phyloP scores from a whole-genome alignment of 2,888 invertebrate genomes.

The Thecocarcelia acutangulata region DNA sequence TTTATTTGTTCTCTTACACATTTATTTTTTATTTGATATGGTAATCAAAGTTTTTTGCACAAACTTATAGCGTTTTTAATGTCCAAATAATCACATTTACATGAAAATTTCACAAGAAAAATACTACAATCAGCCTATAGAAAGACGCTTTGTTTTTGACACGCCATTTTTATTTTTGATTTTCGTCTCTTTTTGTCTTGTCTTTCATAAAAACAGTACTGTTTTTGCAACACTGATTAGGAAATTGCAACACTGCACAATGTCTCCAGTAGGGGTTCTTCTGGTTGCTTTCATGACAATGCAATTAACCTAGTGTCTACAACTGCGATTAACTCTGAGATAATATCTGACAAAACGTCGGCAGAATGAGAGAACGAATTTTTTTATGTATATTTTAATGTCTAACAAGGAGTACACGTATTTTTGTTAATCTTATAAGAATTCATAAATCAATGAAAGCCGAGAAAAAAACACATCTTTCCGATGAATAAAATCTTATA shows the following conservation, averaged over 20 bases:
- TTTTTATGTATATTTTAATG: no score
- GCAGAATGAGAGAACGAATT: no score
- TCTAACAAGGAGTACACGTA: no score
- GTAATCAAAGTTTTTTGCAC: conserved; percentile 26
- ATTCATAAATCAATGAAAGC: no score
- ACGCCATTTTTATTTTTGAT: conserved; percentile 75
- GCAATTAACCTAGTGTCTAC: no score
- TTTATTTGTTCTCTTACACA: conserved; percentile 36
- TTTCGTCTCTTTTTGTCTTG: conserved; percentile 58
- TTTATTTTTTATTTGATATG: conserved; percentile 18
- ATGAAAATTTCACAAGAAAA: conserved; percentile 70
- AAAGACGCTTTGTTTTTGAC: conserved; percentile 80
- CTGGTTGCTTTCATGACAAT: neutral
- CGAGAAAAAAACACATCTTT: no score
- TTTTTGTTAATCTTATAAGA: no score
- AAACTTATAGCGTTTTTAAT: conserved; percentile 39
- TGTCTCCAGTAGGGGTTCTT: neutral
- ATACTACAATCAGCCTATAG: conserved; percentile 75
- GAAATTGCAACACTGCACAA: conserved; percentile 15
- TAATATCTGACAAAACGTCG: no score
- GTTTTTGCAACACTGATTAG: conserved; percentile 2
- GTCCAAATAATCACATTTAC: conserved; percentile 59
- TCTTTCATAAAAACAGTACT: conserved; percentile 57
- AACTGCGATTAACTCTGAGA: no score
- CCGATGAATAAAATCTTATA: no score